Conservation (phyloP, 2,113 vertebrate species). For the Terrapene triunguis region DNA sequence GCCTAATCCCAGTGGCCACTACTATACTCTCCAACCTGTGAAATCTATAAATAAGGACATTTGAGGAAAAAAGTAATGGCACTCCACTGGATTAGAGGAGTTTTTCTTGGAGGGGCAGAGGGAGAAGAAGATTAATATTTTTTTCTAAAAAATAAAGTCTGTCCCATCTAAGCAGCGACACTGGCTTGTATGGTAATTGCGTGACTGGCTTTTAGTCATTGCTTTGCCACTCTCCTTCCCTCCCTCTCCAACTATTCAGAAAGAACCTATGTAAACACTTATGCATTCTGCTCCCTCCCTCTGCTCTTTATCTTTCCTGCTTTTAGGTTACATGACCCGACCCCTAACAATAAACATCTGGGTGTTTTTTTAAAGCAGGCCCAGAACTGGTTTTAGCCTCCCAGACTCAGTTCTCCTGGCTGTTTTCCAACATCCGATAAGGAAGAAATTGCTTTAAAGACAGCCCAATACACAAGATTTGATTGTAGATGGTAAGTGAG, state of each 20-base stretch:
- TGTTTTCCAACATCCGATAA: conserved; percentile 39
- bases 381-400: conserved; percentile 54
- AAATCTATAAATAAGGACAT: neutral
- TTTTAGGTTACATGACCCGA: neutral
- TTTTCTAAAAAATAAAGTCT: neutral
- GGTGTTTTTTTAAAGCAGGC: neutral
- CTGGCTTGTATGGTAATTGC: neutral
- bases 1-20: neutral
- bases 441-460: conserved; percentile 49
- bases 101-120: neutral
- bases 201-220: neutral
- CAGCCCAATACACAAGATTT: neutral
- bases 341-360: neutral
- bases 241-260: neutral
- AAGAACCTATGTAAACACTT: neutral
- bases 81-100: neutral
- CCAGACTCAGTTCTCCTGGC: conserved; percentile 48
- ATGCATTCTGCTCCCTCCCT: neutral
- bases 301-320: neutral
- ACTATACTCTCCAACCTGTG: neutral
- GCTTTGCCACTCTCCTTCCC: neutral
- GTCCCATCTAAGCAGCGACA: neutral
- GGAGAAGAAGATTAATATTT: neutral
- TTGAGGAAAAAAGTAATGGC: neutral
- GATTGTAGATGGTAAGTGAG: neutral